A percentile compares a stretch with the other conserved stretches of the same genome.
Conservation (phyloP, 2,888 invertebrate genomes). For the Phrixothrix hirtus region DNA sequence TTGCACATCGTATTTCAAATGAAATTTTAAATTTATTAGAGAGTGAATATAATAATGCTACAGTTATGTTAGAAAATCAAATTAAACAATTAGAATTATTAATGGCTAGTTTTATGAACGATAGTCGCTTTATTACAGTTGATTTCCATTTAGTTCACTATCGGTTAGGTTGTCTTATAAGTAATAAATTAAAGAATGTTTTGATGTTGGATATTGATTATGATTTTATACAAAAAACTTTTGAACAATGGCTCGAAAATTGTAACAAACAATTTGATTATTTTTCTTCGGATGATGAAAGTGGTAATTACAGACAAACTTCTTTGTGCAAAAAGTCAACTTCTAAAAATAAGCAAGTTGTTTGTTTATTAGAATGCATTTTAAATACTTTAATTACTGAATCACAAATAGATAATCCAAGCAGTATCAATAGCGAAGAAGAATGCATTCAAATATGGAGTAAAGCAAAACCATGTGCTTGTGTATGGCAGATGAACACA, state of each 20-base stretch:
- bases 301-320: conserved; percentile 41
- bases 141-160: conserved; percentile 70
- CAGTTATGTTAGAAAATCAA: conserved; percentile 66
- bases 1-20: conserved; percentile 71
- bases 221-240: conserved; percentile 35
- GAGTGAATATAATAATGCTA: conserved; percentile 50
- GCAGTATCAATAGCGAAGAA: conserved; percentile 60
- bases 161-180: conserved; percentile 66
- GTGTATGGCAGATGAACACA: conserved; percentile 64
- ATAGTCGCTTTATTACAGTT: conserved; percentile 62
- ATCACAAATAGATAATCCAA: conserved; percentile 51
- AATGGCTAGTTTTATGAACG: conserved; percentile 70
- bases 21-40: conserved; percentile 59
- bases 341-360: conserved; percentile 51
- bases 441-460: conserved; percentile 65
- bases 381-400: conserved; percentile 46
- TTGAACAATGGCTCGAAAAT: conserved; percentile 38
- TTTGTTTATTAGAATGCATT: conserved; percentile 56
- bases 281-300: conserved; percentile 64
- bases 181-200: conserved; percentile 61
- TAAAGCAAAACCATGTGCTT: conserved; percentile 62
- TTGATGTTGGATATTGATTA: conserved; percentile 39
- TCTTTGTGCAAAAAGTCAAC: conserved; percentile 13
- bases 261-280: conserved; percentile 55
- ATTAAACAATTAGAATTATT: conserved; percentile 70